A percentile compares a stretch with the other conserved stretches of the same genome.
Conservation (phyloP, 2,797 vertebrate species). For the Rhabdomys pumilio region DNA sequence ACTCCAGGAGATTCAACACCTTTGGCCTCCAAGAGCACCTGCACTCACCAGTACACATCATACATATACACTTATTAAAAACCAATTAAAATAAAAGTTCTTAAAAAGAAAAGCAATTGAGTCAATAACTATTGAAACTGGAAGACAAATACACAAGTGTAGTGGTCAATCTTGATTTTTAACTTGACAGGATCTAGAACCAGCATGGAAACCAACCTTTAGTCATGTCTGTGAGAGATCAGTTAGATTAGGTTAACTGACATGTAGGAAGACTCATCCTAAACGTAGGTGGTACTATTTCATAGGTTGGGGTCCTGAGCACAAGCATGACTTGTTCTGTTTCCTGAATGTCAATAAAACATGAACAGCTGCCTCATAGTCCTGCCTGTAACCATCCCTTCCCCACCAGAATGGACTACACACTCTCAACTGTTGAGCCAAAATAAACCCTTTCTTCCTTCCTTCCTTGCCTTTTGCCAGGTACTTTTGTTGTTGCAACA, state of each 20-base stretch:
- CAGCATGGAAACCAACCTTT: neutral
- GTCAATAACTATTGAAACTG: slow-evolving; percentile 5
- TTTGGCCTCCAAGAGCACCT: neutral
- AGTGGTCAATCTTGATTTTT: neutral
- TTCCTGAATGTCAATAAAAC: neutral
- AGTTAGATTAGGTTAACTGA: neutral
- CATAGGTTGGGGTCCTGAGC: neutral
- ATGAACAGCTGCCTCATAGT: neutral
- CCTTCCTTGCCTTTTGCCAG: neutral
- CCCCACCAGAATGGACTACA: neutral
- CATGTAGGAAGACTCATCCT: too few relatives aligned
- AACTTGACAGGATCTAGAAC: neutral
- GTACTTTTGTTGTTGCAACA: neutral
- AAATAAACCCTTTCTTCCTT: neutral
- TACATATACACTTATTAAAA: neutral
- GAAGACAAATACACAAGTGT: neutral
- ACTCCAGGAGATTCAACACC: too few relatives aligned
- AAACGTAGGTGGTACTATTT: neutral
- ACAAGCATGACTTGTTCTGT: neutral
- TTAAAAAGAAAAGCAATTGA: neutral
- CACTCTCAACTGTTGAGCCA: neutral
- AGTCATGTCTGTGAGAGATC: neutral
- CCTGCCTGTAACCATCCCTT: neutral
- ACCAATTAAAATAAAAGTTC: neutral
- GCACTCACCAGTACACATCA: neutral